phyloP scores from a whole-genome alignment of 2,888 invertebrate genomes.

The Xanthia togata region DNA sequence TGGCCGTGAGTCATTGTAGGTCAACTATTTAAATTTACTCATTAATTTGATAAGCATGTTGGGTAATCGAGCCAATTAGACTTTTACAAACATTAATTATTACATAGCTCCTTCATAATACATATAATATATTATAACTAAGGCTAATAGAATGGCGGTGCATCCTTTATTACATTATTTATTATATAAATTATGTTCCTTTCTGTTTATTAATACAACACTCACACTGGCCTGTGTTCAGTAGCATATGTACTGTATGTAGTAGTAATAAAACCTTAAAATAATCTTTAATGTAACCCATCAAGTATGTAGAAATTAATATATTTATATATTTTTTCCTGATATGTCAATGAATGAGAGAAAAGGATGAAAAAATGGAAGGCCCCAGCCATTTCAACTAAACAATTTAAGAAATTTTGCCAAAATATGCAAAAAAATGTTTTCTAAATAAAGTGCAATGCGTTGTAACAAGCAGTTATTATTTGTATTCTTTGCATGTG shows the following conservation, averaged over 20 bases:
- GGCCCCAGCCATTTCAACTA: not conserved
- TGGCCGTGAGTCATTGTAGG: slow-evolving; percentile 61
- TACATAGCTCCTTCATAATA: slow-evolving; percentile 57
- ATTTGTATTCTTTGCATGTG: slow-evolving; percentile 45
- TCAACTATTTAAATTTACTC: slow-evolving; percentile 62
- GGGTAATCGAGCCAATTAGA: slow-evolving; percentile 61
- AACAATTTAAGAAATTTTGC: not conserved
- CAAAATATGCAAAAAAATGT: not conserved
- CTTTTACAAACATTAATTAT: slow-evolving; percentile 60
- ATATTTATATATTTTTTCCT: not conserved
- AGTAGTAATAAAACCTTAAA: not conserved
- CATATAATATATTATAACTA: no score
- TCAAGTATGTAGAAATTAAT: not conserved
- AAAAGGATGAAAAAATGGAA: not conserved
- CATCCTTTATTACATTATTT: slow-evolving; percentile 36
- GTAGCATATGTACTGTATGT: not conserved
- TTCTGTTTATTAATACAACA: slow-evolving; percentile 2
- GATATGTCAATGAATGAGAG: not conserved
- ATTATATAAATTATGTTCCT: slow-evolving; percentile 15
- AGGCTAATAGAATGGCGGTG: slow-evolving; percentile 50
- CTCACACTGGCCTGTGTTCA: slow-evolving; percentile 1
- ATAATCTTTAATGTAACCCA: not conserved
- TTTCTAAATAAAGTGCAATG: not conserved
- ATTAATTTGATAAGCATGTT: slow-evolving; percentile 64
- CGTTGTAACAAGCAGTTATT: slow-evolving; percentile 17